Evolutionary conservation across 2,888 invertebrate species (phyloP).

Genomic region (Cyclophora punctaria): DNA sequence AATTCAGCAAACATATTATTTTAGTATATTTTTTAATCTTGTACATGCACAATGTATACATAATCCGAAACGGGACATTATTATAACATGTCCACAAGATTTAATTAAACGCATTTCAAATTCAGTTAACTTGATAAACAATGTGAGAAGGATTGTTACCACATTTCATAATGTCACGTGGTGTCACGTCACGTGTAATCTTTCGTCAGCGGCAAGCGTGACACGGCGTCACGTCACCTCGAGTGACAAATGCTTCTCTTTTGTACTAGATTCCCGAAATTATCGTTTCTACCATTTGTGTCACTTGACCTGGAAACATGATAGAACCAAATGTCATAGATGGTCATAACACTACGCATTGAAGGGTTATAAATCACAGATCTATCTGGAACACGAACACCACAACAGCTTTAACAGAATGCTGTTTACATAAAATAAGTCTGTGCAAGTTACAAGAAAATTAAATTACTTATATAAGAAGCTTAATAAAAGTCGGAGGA

Average conservation of each 20-base stretch:
- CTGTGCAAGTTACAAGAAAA: too few relatives aligned
- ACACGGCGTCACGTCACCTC: constrained; percentile 3
- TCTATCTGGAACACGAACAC: too few relatives aligned
- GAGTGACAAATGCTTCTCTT: constrained; percentile 9
- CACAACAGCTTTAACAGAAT: too few relatives aligned
- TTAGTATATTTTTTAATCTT: too few relatives aligned
- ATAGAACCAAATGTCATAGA: constrained; percentile 5
- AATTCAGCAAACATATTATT: too few relatives aligned
- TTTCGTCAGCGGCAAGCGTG: not conserved
- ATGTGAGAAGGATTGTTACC: not conserved
- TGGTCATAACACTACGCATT: too few relatives aligned
- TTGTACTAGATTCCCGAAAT: constrained; percentile 3
- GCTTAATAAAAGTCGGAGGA: too few relatives aligned
- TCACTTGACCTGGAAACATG: constrained; percentile 19
- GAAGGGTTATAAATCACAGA: too few relatives aligned
- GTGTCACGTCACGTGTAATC: not conserved
- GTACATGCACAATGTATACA: too few relatives aligned
- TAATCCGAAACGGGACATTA: too few relatives aligned
- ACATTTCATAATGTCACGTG: not conserved
- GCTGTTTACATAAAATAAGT: too few relatives aligned
- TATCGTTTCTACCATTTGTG: constrained; percentile 15
- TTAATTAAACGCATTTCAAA: not conserved
- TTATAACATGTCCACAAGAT: not conserved
- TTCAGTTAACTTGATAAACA: not conserved
- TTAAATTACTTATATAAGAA: too few relatives aligned